Evolutionary conservation across 2,113 vertebrate genomes (phyloP), one percentile per base, ranked within the genome.

Genomic region (Halichoeres trimaculatus): DNA sequence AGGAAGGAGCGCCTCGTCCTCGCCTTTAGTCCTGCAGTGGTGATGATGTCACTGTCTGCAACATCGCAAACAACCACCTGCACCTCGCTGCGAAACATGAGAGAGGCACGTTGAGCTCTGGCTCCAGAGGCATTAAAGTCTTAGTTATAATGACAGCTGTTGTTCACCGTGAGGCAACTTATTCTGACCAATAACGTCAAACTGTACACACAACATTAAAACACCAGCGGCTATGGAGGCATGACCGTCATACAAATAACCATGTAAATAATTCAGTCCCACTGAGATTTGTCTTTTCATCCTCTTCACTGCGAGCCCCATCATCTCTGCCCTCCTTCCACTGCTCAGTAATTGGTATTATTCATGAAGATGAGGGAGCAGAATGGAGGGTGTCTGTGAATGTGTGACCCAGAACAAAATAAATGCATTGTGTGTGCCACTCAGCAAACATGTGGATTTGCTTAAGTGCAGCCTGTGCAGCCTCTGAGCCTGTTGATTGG

Each of bases 331-430:
- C 56, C 50, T 61, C 12, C 38, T 48, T 74, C 65, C 57, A 16
- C 66, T 26, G 59, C 70, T 70, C 59, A 16, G 54, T 78, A 72
- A 74, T 79, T 83, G 74, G 62, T 55, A 45, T 75, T 60, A 53
- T 77, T 85, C 75, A 65, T 43, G 26, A 55, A 62, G 73, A 70
- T 12, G 45, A 76, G 10, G 47, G 20, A 16, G 19, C 4, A 50
- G 70, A 79, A 80, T 82, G 63, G 68, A 74, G 72, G 26, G 61
- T 68, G 80, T 81, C 55, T 53, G 58, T 51, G 61, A 78, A 69
- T 8, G 20, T 43, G 13, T n/a, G 34, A 54, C 51, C 5, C 2
- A 57, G 35, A 72, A 61, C 41, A 66, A 57, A 75, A 73, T 65
- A 81, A 76, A 73, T 26, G 66, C 71, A 76, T 80, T 56, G 53